Conservation (phyloP, 2,888 invertebrate genomes). For the Pegoplata infirma region DNA sequence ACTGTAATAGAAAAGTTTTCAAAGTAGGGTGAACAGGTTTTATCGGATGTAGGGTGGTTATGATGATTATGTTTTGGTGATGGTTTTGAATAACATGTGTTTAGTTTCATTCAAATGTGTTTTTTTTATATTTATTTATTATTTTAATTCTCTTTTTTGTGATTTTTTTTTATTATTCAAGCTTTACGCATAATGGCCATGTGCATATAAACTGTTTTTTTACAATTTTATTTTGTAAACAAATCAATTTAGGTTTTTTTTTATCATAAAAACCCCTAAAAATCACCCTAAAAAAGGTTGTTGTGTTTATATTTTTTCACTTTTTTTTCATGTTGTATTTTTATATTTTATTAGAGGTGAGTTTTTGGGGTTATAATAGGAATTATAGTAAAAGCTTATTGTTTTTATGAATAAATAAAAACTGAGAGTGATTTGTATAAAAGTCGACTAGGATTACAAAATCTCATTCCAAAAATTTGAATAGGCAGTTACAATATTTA, state of each 20-base stretch:
- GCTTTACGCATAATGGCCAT: constrained; percentile 57
- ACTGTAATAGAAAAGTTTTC: constrained; percentile 66
- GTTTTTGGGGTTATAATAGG: constrained; percentile 12
- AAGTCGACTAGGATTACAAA: neutral
- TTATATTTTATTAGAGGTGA: constrained; percentile 20
- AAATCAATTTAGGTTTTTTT: constrained; percentile 27
- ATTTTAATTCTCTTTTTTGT: neutral
- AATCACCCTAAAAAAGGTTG: constrained; percentile 24
- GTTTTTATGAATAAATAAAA: constrained; percentile 41
- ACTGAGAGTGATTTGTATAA: constrained; percentile 10
- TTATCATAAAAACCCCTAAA: constrained; percentile 8
- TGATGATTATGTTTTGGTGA: neutral
- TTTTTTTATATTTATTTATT: constrained; percentile 2
- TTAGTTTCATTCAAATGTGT: constrained; percentile 48
- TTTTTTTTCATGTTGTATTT: neutral
- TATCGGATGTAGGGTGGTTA: too few relatives aligned
- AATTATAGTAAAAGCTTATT: constrained; percentile 41
- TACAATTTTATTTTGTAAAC: constrained; percentile 26
- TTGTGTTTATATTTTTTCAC: neutral
- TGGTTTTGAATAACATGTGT: constrained; percentile 42
- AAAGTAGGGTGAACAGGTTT: too few relatives aligned
- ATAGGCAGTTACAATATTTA: neutral
- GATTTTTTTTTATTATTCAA: constrained; percentile 21
- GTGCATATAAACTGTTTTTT: constrained; percentile 34
- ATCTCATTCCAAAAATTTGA: neutral